Evolutionary conservation across 2,888 invertebrate genomes (phyloP).

Genomic region (Galerucella nymphaeae): DNA sequence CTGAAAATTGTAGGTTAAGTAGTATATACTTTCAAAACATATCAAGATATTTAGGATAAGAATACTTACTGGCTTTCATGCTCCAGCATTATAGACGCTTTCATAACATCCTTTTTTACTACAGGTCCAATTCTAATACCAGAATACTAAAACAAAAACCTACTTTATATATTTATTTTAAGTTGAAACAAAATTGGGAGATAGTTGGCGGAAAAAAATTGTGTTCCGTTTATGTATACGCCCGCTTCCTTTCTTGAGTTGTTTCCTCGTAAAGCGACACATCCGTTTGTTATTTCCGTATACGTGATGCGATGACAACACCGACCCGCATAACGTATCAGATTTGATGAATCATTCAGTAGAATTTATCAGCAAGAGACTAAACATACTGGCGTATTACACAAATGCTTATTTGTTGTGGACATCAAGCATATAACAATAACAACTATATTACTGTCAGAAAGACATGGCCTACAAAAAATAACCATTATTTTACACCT

Average conservation of each 20-base stretch:
- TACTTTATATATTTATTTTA: background rate
- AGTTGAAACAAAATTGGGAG: too few relatives aligned
- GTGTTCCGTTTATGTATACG: conserved; percentile 12
- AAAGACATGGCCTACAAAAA: too few relatives aligned
- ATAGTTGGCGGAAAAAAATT: background rate
- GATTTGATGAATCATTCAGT: conserved; percentile 13
- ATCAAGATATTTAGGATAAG: too few relatives aligned
- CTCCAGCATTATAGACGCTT: conserved; percentile 99
- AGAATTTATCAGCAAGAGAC: background rate
- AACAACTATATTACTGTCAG: too few relatives aligned
- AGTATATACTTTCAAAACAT: too few relatives aligned
- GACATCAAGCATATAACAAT: background rate
- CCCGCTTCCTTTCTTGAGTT: conserved; percentile 18
- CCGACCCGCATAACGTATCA: conserved; percentile 21
- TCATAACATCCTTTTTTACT: conserved; percentile 99
- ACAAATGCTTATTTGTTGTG: background rate
- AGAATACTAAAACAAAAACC: conserved; percentile 80
- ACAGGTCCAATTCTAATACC: conserved; percentile 99
- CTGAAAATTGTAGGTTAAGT: conserved; percentile 63
- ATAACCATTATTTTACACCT: too few relatives aligned
- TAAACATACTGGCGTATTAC: background rate
- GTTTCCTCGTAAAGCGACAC: conserved; percentile 26
- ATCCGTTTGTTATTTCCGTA: conserved; percentile 31
- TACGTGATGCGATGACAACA: conserved; percentile 31
- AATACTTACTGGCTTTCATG: conserved; percentile 90